Evolutionary conservation across 2,888 invertebrate genomes (phyloP).

Genomic region (Campopleginae sp.): DNA sequence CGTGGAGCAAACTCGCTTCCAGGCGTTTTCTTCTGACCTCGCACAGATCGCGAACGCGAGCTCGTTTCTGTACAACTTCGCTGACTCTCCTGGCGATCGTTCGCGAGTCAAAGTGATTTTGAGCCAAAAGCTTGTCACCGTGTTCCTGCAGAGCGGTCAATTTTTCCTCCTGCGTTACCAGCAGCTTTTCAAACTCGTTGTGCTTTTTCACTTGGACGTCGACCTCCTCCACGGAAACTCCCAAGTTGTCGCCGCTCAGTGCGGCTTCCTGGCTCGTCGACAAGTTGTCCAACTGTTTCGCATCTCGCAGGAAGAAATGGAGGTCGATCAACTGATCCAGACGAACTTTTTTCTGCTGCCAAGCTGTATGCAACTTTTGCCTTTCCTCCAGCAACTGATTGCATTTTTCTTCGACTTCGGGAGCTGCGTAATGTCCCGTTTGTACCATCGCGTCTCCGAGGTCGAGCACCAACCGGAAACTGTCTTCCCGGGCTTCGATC

Average conservation of each 20-base stretch:
- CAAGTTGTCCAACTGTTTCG: conserved; percentile 95
- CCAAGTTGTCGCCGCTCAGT: conserved; percentile 89
- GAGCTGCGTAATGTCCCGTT: conserved; percentile 92
- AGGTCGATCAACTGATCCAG: conserved; percentile 96
- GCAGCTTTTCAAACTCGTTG: conserved; percentile 96
- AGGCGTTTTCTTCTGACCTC: conserved; percentile 88
- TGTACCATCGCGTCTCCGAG: conserved; percentile 93
- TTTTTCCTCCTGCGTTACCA: conserved; percentile 95
- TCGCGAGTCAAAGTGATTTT: conserved; percentile 95
- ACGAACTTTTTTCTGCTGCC: conserved; percentile 95
- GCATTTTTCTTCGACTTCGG: conserved; percentile 93
- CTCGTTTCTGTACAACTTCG: conserved; percentile 90
- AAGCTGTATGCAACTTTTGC: conserved; percentile 91
- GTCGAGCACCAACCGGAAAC: conserved; percentile 90
- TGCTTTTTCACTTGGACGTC: conserved; percentile 96
- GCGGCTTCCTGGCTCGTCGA: conserved; percentile 95
- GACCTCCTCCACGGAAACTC: conserved; percentile 94
- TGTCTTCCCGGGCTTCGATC: conserved; percentile 95
- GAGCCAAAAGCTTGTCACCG: conserved; percentile 93
- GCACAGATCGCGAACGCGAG: conserved; percentile 88
- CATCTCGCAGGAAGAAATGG: conserved; percentile 97
- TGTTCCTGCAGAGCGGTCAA: conserved; percentile 92
- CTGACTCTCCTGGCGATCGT: conserved; percentile 91
- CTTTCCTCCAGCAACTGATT: conserved; percentile 91
- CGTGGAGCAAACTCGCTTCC: conserved; percentile 92